Evolutionary conservation across 35 echinoderm and acorn worm genomes (phyloP).

Genomic region (Ptychodera flava): DNA sequence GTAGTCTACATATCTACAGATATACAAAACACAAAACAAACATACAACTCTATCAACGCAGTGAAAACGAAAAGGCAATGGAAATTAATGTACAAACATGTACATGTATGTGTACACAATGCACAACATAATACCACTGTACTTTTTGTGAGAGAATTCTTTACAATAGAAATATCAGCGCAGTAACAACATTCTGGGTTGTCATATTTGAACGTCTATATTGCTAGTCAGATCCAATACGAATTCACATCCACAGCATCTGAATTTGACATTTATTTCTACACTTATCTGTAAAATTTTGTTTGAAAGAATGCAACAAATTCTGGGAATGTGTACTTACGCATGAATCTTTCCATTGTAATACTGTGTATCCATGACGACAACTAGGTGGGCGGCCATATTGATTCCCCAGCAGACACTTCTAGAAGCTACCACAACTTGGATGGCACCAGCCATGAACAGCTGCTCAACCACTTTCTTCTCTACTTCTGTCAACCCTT

Average conservation of each 20-base stretch:
- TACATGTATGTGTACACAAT: too few species aligned
- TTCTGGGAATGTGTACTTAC: conserved; percentile 47
- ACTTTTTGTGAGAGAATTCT: too few species aligned
- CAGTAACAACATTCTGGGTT: too few species aligned
- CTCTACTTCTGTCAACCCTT: conserved; percentile 84
- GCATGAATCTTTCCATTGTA: conserved; percentile 99
- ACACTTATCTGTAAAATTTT: too few species aligned
- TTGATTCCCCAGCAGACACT: conserved; percentile 98
- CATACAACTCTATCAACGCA: background rate
- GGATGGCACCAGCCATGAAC: conserved; percentile 80
- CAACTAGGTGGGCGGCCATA: conserved; percentile 77
- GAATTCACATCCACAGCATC: too few species aligned
- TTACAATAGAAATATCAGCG: too few species aligned
- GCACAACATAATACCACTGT: too few species aligned
- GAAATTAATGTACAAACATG: too few species aligned
- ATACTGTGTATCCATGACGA: conserved; percentile 98
- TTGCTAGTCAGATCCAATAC: too few species aligned
- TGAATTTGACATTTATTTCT: too few species aligned
- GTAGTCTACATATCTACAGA: conserved; percentile 88
- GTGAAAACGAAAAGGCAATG: background rate
- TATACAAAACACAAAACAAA: background rate
- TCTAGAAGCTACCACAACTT: conserved; percentile 79
- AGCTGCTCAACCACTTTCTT: conserved; percentile 92
- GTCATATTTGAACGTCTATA: too few species aligned
- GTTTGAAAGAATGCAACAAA: too few species aligned